Conservation (phyloP, 1,140 invertebrate genomes). For the Neodiprion fabricii region DNA sequence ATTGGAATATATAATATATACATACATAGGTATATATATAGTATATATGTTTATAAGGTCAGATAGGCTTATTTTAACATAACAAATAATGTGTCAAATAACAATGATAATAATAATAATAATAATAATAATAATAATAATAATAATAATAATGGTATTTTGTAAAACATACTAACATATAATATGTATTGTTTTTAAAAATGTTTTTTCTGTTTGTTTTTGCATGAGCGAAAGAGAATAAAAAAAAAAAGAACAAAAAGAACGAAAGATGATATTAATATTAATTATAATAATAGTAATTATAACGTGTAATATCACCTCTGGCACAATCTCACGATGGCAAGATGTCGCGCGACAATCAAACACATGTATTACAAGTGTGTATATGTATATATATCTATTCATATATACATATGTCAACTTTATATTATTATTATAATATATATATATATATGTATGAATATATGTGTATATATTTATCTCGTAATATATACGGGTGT, state of each 20-base stretch:
- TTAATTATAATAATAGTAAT: slow-evolving; percentile 56
- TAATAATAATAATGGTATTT: slow-evolving; percentile 44
- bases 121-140: slow-evolving; percentile 36
- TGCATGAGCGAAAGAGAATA: background rate
- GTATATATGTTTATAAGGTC: slow-evolving; percentile 10
- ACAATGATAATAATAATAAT: slow-evolving; percentile 17
- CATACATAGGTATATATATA: background rate
- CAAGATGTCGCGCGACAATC: slow-evolving; percentile 58
- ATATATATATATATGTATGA: background rate
- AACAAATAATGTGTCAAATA: slow-evolving; percentile 3
- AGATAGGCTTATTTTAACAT: slow-evolving; percentile 15
- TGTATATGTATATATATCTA: too few relatives aligned
- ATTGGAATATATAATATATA: background rate
- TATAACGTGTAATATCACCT: slow-evolving; percentile 63
- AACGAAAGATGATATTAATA: background rate
- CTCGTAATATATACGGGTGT: background rate
- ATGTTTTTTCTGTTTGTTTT: background rate
- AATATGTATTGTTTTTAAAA: slow-evolving; percentile 59
- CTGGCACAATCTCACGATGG: slow-evolving; percentile 64
- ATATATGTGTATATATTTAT: slow-evolving; percentile 1
- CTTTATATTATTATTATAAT: too few relatives aligned
- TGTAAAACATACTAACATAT: slow-evolving; percentile 64
- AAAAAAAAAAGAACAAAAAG: background rate
- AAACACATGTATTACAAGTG: too few relatives aligned
- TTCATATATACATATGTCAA: too few relatives aligned